Percentiles rank a stretch among this genome's conserved stretches.
Conservation (phyloP, 2,888 invertebrate species). For the Melanostoma mellinum region DNA sequence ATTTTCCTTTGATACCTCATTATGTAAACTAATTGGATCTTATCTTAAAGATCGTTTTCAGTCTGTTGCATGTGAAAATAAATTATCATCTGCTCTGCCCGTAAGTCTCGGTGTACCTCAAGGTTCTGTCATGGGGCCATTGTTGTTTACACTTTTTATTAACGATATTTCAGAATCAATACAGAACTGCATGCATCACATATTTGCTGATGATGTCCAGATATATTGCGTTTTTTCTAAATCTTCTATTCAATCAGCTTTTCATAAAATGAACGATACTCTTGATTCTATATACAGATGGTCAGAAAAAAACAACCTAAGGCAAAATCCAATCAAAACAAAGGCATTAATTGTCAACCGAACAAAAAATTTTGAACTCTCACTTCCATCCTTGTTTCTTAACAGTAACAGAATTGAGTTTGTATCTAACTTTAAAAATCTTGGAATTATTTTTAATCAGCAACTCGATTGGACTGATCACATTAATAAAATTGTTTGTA, state of each 20-base stretch:
- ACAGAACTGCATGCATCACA: background rate
- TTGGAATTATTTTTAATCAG: no score
- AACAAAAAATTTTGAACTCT: background rate
- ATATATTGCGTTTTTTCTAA: background rate
- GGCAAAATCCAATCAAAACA: background rate
- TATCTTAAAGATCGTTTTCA: background rate
- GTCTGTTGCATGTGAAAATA: background rate
- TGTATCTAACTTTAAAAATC: no score
- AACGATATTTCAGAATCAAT: slow-evolving; percentile 7
- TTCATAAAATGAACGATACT: background rate
- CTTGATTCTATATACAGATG: background rate
- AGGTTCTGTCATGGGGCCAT: slow-evolving; percentile 15
- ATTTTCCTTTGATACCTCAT: background rate
- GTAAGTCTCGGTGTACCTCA: background rate
- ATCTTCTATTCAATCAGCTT: background rate
- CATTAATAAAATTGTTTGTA: background rate
- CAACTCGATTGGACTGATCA: background rate
- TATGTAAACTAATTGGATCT: background rate
- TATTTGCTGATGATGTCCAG: slow-evolving; percentile 15
- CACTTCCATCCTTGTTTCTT: no score
- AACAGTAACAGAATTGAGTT: no score
- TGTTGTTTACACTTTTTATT: slow-evolving; percentile 14
- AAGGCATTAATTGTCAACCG: background rate
- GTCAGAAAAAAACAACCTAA: background rate
- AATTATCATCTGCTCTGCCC: background rate